Conservation (phyloP, 1,140 invertebrate genomes). For the Diorhabda elongata region DNA sequence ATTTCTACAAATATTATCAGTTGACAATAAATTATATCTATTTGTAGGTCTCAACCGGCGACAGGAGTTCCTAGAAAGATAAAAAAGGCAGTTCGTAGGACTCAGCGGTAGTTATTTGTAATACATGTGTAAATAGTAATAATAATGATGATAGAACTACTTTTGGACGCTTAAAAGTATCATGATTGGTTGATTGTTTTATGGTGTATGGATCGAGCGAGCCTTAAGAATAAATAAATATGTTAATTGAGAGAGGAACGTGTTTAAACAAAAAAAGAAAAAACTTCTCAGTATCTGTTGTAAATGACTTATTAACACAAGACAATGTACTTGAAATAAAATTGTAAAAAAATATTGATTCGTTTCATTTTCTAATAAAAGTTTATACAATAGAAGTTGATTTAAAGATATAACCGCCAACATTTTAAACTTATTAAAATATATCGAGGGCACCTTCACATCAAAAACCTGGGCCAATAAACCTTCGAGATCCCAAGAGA, state of each 20-base stretch:
- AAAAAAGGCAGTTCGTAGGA: not conserved
- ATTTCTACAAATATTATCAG: no score
- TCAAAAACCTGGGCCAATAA: no score
- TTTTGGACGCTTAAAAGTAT: not conserved
- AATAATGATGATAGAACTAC: not conserved
- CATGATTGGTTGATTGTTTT: not conserved
- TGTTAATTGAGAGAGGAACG: not conserved
- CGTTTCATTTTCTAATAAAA: not conserved
- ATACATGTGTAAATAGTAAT: not conserved
- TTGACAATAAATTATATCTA: no score
- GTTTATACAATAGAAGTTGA: no score
- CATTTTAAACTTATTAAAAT: no score
- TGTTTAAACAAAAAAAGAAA: not conserved
- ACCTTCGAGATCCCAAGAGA: no score
- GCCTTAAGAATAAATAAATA: not conserved
- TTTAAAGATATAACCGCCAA: no score
- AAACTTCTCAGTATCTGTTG: not conserved
- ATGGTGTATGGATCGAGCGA: not conserved
- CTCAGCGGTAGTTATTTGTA: not conserved
- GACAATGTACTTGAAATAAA: not conserved
- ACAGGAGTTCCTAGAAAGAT: not conserved
- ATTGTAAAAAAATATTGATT: not conserved
- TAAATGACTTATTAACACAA: not conserved
- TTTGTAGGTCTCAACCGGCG: no score
- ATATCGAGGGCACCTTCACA: no score